Evolutionary conservation across 2,797 vertebrate species (phyloP).

Genomic region (Pogonophryne albipinna): DNA sequence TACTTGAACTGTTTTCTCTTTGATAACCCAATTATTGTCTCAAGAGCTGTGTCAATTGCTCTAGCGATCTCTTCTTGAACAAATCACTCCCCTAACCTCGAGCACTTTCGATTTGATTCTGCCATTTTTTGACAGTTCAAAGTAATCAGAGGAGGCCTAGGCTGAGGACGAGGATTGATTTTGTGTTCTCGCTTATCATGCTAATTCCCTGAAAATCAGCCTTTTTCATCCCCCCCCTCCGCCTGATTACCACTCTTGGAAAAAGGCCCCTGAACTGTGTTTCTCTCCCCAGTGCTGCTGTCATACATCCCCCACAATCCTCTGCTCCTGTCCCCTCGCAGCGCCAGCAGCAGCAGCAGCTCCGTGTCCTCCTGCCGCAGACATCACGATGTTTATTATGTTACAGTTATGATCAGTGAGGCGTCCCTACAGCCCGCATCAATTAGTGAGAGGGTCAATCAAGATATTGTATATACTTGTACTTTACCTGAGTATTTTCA

Average conservation of each 20-base stretch:
- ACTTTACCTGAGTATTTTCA: too few relatives aligned
- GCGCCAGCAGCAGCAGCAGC: slow-evolving; percentile 23
- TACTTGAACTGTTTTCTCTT: slow-evolving; percentile 99
- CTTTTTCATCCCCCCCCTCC: slow-evolving; percentile 95
- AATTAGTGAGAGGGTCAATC: slow-evolving; percentile 10
- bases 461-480: too few relatives aligned
- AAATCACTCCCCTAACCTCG: slow-evolving; percentile 99
- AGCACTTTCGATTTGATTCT: slow-evolving; percentile 99
- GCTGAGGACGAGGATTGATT: slow-evolving; percentile 99
- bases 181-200: slow-evolving; percentile 99
- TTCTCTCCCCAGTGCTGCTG: slow-evolving; percentile 58
- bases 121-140: slow-evolving; percentile 99
- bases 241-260: slow-evolving; percentile 99
- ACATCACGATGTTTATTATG: slow-evolving; percentile 23
- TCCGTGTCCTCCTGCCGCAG: slow-evolving; percentile 8
- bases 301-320: slow-evolving; percentile 68
- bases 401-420: slow-evolving; percentile 17
- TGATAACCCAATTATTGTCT: slow-evolving; percentile 99
- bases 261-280: slow-evolving; percentile 92
- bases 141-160: slow-evolving; percentile 99
- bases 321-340: slow-evolving; percentile 48
- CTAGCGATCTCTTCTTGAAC: slow-evolving; percentile 99
- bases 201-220: slow-evolving; percentile 99
- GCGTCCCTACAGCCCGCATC: not conserved
- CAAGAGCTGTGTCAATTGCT: slow-evolving; percentile 99